A percentile compares a stretch with the other conserved stretches of the same genome.
Evolutionary conservation across 2,113 vertebrate genomes (phyloP).

Genomic region (Nymphicus hollandicus): DNA sequence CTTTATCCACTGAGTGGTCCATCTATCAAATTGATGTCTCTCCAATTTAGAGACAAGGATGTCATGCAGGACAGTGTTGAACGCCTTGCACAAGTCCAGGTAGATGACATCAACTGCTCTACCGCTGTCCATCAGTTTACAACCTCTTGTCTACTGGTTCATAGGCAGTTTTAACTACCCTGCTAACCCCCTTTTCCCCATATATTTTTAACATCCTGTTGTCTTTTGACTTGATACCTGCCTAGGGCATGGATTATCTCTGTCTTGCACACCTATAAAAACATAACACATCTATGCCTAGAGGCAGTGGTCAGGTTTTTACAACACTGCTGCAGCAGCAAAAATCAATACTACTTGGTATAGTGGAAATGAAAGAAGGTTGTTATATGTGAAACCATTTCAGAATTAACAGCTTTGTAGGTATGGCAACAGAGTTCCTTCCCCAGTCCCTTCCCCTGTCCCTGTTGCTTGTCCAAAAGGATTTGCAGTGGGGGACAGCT

Average conservation of each 20-base stretch:
- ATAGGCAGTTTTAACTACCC: background rate
- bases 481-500: background rate
- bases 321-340: background rate
- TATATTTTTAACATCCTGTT: background rate
- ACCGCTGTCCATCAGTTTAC: background rate
- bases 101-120: no score
- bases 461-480: background rate
- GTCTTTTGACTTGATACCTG: background rate
- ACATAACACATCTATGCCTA: background rate
- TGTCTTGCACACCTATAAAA: background rate
- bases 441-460: background rate
- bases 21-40: no score
- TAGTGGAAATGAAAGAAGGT: background rate
- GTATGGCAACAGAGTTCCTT: background rate
- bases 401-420: conserved; percentile 1
- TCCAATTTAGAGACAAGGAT: no score
- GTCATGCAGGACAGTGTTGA: no score
- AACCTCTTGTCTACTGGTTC: background rate
- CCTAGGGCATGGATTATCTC: background rate
- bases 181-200: background rate
- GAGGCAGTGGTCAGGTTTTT: background rate
- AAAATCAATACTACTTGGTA: background rate
- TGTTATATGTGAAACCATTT: background rate
- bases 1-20: no score
- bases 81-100: no score